These are phyloP conservation scores for Sprattus sprattus DNA, from an alignment of 2,113 vertebrate species.

Conservation along the genomic window DNA sequence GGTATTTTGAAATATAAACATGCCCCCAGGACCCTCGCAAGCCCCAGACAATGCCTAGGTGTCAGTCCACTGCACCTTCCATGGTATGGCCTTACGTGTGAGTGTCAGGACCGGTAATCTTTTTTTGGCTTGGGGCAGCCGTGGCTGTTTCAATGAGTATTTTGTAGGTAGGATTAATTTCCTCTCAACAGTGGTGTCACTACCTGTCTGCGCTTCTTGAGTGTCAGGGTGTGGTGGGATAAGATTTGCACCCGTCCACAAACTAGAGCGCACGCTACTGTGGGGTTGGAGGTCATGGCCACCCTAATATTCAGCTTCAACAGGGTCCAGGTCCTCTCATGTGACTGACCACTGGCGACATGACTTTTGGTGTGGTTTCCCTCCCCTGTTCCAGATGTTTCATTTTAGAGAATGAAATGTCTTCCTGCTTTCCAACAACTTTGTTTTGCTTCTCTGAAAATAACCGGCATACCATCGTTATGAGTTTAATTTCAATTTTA, in stretches of 20 bases:
- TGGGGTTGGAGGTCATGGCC: not conserved
- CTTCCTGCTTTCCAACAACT: not conserved
- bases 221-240: slow-evolving; percentile 28
- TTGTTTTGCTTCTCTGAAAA: not conserved
- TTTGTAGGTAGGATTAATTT: slow-evolving; percentile 9
- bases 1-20: slow-evolving; percentile 4
- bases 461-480: not conserved
- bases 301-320: not conserved
- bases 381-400: not conserved
- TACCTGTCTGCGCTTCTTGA: slow-evolving; percentile 5
- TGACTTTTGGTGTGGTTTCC: not conserved
- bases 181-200: slow-evolving; percentile 22
- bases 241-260: not conserved
- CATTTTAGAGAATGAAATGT: not conserved
- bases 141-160: not conserved
- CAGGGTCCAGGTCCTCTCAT: not conserved
- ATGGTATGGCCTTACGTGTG: slow-evolving; percentile 15
- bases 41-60: slow-evolving; percentile 1
- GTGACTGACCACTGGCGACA: not conserved
- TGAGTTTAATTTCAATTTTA: slow-evolving; percentile 19
- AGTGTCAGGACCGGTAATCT: slow-evolving; percentile 10
- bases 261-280: not conserved
- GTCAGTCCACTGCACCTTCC: slow-evolving; percentile 11
- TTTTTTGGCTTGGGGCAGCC: slow-evolving; percentile 4
- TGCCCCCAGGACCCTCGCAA: not conserved